Conservation (phyloP, 2,888 invertebrate species). For the Drymonia ruficornis region DNA sequence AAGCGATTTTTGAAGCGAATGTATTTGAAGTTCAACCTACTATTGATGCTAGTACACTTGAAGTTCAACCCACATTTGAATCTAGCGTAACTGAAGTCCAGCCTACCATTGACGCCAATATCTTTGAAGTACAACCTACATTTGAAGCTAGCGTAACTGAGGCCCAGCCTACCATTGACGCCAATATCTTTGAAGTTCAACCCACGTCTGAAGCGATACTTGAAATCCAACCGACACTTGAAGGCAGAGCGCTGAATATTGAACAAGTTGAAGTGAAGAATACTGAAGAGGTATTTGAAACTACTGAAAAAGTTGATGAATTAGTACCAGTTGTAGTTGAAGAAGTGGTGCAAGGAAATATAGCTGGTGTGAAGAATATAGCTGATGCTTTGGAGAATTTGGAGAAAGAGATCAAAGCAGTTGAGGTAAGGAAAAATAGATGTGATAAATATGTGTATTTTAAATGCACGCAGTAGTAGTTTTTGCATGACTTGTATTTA, state of each 20-base stretch:
- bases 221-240: neutral
- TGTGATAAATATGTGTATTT: too few relatives aligned
- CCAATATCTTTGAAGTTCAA: neutral
- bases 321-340: constrained; percentile 18
- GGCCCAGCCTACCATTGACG: neutral
- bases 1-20: neutral
- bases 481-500: constrained; percentile 4
- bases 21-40: neutral
- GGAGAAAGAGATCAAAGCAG: constrained; percentile 58
- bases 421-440: constrained; percentile 60
- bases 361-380: constrained; percentile 53
- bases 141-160: neutral
- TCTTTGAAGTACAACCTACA: neutral
- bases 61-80: too few relatives aligned
- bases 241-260: constrained; percentile 10
- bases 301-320: constrained; percentile 19
- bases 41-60: neutral
- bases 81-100: too few relatives aligned
- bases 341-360: constrained; percentile 19
- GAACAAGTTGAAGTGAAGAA: constrained; percentile 12
- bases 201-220: neutral
- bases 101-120: too few relatives aligned
- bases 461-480: too few relatives aligned
- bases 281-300: constrained; percentile 22
- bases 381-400: constrained; percentile 60